phyloP scores from a whole-genome alignment of 2,797 vertebrate genomes.

The Poeciliopsis paucimaculata region DNA sequence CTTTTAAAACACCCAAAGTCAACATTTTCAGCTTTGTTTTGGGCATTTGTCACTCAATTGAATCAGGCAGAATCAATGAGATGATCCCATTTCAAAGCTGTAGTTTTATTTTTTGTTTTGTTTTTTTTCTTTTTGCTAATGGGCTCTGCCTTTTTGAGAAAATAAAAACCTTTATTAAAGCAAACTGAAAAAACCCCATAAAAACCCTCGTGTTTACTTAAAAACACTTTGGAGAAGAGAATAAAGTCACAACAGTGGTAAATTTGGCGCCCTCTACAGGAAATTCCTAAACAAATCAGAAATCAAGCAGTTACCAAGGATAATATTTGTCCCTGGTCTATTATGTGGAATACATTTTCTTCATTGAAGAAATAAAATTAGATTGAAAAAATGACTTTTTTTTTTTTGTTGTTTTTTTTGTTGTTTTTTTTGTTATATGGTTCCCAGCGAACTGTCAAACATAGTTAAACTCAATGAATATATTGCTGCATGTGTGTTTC shows the following conservation, averaged over 20 bases:
- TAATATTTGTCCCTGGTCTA: constrained; percentile 8
- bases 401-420: constrained; percentile 17
- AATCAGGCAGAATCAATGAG: neutral
- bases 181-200: neutral
- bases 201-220: neutral
- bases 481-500: neutral
- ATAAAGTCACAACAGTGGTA: constrained; percentile 15
- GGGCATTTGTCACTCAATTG: neutral
- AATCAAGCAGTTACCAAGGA: constrained; percentile 16
- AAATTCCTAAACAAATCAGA: constrained; percentile 6
- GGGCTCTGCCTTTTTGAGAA: neutral
- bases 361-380: constrained; percentile 21
- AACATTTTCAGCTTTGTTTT: neutral
- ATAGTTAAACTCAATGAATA: neutral
- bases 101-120: too few species aligned
- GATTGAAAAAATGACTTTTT: constrained; percentile 18
- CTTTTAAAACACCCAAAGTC: neutral
- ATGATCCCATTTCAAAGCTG: neutral
- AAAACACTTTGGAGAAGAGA: neutral
- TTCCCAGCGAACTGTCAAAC: neutral
- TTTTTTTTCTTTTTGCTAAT: neutral
- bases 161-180: neutral
- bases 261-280: constrained; percentile 69
- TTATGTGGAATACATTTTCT: neutral
- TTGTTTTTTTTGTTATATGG: constrained; percentile 1